These are phyloP conservation scores for Keiferia lycopersicella DNA, from an alignment of 2,888 invertebrate genomes.

Conservation along the genomic window DNA sequence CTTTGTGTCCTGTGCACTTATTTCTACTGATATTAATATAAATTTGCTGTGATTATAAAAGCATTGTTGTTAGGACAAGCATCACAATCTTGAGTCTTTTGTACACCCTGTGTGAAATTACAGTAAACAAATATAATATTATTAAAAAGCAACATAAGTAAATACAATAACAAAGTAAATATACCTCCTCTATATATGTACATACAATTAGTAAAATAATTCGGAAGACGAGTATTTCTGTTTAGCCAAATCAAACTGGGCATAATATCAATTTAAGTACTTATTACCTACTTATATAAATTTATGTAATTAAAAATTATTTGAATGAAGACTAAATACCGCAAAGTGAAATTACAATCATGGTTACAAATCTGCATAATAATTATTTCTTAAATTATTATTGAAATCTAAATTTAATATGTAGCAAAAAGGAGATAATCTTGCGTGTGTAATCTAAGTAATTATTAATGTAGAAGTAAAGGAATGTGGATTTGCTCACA, in stretches of 20 bases:
- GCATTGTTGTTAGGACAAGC: neutral
- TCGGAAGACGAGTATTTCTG: constrained; percentile 48
- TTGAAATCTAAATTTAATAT: neutral
- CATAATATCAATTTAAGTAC: neutral
- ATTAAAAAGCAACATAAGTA: constrained; percentile 26
- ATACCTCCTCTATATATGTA: constrained; percentile 8
- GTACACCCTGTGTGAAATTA: constrained; percentile 13
- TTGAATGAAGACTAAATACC: neutral
- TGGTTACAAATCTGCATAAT: neutral
- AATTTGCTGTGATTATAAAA: constrained; percentile 24
- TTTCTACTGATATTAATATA: constrained; percentile 20
- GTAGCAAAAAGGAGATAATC: neutral
- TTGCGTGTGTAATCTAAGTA: neutral
- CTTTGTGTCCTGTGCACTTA: constrained; percentile 39
- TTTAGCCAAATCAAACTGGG: constrained; percentile 11
- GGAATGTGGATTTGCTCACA: neutral
- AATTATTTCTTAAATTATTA: too few relatives aligned
- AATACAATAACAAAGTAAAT: constrained; percentile 22
- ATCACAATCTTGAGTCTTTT: constrained; percentile 8
- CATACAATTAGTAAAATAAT: constrained; percentile 35
- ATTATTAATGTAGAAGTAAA: neutral
- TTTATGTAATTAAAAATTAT: neutral
- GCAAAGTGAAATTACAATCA: constrained; percentile 4
- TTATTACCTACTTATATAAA: neutral
- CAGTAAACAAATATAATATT: constrained; percentile 23